Evolutionary conservation across 2,888 invertebrate species (phyloP).

Genomic region (Meteorus cinctellus): DNA sequence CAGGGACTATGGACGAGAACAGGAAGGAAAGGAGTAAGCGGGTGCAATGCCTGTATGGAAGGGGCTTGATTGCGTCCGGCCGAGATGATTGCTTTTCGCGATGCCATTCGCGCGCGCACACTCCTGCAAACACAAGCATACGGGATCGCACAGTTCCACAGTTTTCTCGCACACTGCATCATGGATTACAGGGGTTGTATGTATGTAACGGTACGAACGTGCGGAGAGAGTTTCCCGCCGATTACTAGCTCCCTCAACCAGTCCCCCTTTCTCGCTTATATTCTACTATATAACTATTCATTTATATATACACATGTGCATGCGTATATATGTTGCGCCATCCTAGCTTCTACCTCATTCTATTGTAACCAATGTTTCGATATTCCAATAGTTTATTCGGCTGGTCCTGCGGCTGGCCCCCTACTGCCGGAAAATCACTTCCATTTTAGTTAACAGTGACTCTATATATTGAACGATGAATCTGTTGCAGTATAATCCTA

Average conservation of each 20-base stretch:
- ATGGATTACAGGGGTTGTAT: slow-evolving; percentile 46
- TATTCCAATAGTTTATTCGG: slow-evolving; percentile 71
- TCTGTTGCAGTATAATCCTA: slow-evolving; percentile 22
- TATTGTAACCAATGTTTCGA: slow-evolving; percentile 62
- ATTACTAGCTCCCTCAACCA: slow-evolving; percentile 45
- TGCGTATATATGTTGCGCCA: background rate
- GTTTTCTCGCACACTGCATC: slow-evolving; percentile 31
- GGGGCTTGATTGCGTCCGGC: slow-evolving; percentile 71
- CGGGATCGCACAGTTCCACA: slow-evolving; percentile 17
- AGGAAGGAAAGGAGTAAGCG: slow-evolving; percentile 50
- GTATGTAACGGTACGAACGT: slow-evolving; percentile 21
- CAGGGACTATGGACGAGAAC: slow-evolving; percentile 44
- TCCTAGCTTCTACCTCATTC: slow-evolving; percentile 22
- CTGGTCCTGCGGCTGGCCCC: slow-evolving; percentile 60
- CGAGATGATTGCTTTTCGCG: slow-evolving; percentile 72
- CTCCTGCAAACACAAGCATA: slow-evolving; percentile 38
- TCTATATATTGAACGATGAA: slow-evolving; percentile 47
- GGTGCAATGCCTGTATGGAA: slow-evolving; percentile 1
- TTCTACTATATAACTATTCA: background rate
- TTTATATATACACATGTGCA: background rate
- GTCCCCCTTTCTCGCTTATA: slow-evolving; percentile 19
- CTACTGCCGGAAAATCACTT: slow-evolving; percentile 62
- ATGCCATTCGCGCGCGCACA: slow-evolving; percentile 56
- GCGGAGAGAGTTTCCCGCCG: slow-evolving; percentile 45
- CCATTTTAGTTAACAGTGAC: slow-evolving; percentile 61